phyloP scores from a whole-genome alignment of 2,113 vertebrate species.

The Furnarius figulus region DNA sequence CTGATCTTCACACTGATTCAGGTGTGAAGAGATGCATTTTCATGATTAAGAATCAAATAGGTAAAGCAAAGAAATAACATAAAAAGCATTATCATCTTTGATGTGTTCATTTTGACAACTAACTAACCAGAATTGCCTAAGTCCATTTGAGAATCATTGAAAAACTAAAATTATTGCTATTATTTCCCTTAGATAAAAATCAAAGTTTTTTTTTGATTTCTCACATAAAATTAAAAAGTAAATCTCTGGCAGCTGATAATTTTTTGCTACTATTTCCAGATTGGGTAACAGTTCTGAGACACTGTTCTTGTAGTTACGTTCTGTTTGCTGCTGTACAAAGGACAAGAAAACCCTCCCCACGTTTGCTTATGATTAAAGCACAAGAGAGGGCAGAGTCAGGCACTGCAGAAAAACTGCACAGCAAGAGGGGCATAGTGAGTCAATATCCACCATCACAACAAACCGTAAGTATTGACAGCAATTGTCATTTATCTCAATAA shows the following conservation, averaged over 20 bases:
- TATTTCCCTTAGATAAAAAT: neutral
- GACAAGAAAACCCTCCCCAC: neutral
- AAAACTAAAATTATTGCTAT: neutral
- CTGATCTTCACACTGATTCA: neutral
- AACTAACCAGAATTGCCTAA: neutral
- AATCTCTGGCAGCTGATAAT: neutral
- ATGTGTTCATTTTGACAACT: neutral
- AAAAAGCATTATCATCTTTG: neutral
- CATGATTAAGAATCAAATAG: neutral
- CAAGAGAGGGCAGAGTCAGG: neutral
- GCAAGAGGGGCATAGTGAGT: neutral
- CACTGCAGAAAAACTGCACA: neutral
- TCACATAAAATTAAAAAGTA: neutral
- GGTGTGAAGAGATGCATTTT: neutral
- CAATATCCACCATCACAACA: neutral
- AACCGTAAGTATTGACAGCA: neutral
- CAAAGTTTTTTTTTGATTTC: neutral
- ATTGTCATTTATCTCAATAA: neutral
- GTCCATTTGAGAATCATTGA: neutral
- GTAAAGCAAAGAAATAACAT: neutral
- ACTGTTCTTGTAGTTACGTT: rapidly evolving
- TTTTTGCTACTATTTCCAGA: neutral
- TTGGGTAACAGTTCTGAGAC: neutral
- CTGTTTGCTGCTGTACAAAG: neutral
- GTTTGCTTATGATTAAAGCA: neutral